Evolutionary conservation across 2,888 invertebrate genomes (phyloP), one percentile per base, ranked within the genome.

Genomic region (Heterodera filipjevi): DNA sequence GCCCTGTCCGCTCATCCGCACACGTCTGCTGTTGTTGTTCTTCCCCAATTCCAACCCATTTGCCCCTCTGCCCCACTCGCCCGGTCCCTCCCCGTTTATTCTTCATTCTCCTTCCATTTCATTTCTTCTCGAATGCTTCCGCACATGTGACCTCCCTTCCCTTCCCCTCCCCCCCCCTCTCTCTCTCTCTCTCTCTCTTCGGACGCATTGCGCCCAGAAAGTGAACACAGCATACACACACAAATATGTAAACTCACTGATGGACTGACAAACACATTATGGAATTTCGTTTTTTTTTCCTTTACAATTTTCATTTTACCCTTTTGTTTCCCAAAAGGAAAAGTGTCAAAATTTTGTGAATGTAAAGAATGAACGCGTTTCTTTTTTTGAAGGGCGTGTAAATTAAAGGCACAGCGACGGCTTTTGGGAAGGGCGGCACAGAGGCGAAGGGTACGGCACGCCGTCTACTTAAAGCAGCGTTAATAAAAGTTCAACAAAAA

Each of bases 21-120:
- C 74, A 74, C 74, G 53, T 66, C n/a, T n/a, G n/a, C 49, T 74
- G 74, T 74, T 75, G 75, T 75, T 53, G 71, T 59, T 68, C 75
- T 46, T 44, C 39, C 66, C 66, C 39, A 39, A 64, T 53, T 75
- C 44, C 66, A 33, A 71, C 71, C 32, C 71, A n/a, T n/a, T n/a
- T n/a, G n/a, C 39, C 22, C 33, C 22, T n/a, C 53, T n/a, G 35
- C 44, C 73, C 10, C 46, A 10, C 59, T 22, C 19, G 39, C 33
- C 33, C 39, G 22, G 30, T n/a, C 22, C n/a, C 46, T n/a, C 75
- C n/a, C 64, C 64, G 30, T 64, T 59, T 53, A 30, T 59, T 66
- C 32, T 32, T 59, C 64, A 64, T 73, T 75, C 66, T 33, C 66
- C 66, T 74, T 49, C 12, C 53, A 66, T 74, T 59, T 32, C 64